Percentiles rank a stretch among this genome's conserved stretches.
Conservation (phyloP, 2,113 vertebrate genomes). For the Dipodomys stephensi region DNA sequence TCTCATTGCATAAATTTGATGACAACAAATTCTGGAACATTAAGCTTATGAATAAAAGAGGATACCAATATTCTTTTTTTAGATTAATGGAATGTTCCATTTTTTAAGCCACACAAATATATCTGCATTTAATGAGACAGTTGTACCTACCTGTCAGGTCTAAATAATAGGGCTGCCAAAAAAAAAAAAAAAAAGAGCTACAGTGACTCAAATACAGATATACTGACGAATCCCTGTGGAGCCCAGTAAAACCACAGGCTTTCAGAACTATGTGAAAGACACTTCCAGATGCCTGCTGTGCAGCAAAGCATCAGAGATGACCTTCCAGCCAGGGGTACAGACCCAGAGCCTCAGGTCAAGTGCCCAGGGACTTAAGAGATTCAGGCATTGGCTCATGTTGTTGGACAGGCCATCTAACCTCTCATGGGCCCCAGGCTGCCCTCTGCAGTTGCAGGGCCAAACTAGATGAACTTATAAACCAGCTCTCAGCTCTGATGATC, state of each 20-base stretch:
- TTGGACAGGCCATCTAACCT: not conserved
- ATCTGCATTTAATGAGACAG: constrained; percentile 71
- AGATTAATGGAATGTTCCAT: constrained; percentile 52
- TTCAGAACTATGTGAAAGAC: not conserved
- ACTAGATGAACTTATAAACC: not conserved
- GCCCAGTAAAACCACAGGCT: not conserved
- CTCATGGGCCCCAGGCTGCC: not conserved
- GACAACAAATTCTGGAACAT: constrained; percentile 34
- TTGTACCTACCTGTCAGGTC: constrained; percentile 73
- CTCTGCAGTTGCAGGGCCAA: not conserved
- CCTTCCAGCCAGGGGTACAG: not conserved
- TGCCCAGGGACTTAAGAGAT: not conserved
- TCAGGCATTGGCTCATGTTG: too few relatives aligned
- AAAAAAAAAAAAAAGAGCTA: constrained; percentile 30
- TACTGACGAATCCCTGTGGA: constrained; percentile 40
- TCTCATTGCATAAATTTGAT: constrained; percentile 12
- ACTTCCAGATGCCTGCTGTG: not conserved
- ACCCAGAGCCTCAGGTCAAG: not conserved
- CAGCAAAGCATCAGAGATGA: not conserved
- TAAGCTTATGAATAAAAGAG: constrained; percentile 53
- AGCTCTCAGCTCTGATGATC: not conserved
- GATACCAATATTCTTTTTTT: constrained; percentile 15
- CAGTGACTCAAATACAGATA: constrained; percentile 59
- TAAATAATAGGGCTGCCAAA: constrained; percentile 69
- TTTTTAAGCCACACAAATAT: constrained; percentile 65